Base-by-base conservation (phyloP, 1,140 invertebrate genomes). In the Goniozus legneri region DNA sequence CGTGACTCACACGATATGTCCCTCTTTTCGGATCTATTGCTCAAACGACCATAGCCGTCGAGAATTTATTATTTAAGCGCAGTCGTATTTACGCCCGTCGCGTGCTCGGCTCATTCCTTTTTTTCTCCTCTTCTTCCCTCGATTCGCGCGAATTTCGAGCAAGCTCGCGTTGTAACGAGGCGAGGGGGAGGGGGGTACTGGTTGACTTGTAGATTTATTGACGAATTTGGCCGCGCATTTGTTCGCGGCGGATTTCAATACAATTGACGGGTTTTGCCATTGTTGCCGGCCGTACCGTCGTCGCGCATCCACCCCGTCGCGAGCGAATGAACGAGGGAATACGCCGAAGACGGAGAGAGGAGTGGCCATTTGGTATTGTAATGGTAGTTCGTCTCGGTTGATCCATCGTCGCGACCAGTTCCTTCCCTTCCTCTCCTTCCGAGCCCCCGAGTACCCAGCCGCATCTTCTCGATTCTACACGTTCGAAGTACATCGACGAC, bases 121-220 rank as follows among this genome's bases (percentile, higher is more conserved):
- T n/a, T n/a, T n/a, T n/a, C n/a, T n/a, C n/a, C n/a, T n/a, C n/a
- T n/a, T n/a, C 6, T 27, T 27, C 24, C 24, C 12, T 27, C 6
- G 12, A 27, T 27, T 27, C 24, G 12, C 24, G 24, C 24, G 24
- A 27, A 7, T 27, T 27, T 27, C 6, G 24, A 27, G 6, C 6
- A 27, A 12, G 12, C n/a, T n/a, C n/a, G n/a, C n/a, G n/a, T n/a
- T 27, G 10, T 10, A 10, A 27, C 24, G 4, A 27, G 32, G 0
- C 19, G 10, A 15, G 8, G 8, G 15, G 36, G 3, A 20, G 32
- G 18, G 41, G 47, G 24, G 22, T 31, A 32, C 52, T 53, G 52
- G 60, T 64, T 66, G 60, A 64, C 62, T 66, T 58, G 58, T 60
- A 68, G 64, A 68, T 68, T 68, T 68, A 68, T 68, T 62, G 65